Evolutionary conservation across 2,888 invertebrate genomes (phyloP).

Genomic region (Athrips mouffetella): DNA sequence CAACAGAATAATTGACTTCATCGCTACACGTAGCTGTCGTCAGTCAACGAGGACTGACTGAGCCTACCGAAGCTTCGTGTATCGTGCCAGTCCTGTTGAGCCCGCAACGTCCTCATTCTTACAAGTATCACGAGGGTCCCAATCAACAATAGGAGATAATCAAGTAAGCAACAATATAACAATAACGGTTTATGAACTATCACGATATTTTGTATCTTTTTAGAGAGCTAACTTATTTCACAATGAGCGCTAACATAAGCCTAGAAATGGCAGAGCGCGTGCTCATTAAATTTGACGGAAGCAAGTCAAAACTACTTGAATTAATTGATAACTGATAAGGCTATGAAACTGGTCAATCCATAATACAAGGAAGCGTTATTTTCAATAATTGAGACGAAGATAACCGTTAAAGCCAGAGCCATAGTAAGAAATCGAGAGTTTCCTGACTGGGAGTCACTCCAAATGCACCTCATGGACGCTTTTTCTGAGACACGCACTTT

Average conservation of each 20-base stretch:
- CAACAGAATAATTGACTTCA: no score
- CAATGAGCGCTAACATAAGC: not conserved
- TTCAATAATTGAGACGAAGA: not conserved
- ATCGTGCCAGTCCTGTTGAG: not conserved
- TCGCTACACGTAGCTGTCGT: no score
- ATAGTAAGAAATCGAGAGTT: not conserved
- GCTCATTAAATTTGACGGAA: not conserved
- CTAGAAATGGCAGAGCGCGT: conserved; percentile 2
- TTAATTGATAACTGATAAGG: not conserved
- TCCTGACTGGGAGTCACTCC: not conserved
- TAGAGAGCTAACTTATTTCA: not conserved
- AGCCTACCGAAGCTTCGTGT: not conserved
- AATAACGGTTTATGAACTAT: not conserved
- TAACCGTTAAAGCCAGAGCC: not conserved
- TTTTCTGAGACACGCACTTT: conserved; percentile 29
- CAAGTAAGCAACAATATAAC: not conserved
- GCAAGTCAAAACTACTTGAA: not conserved
- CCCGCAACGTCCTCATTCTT: not conserved
- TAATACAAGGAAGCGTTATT: not conserved
- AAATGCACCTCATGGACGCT: conserved; percentile 2
- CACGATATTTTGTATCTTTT: not conserved
- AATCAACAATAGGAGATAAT: not conserved
- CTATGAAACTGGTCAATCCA: not conserved
- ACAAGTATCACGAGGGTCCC: not conserved
- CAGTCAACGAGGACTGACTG: not conserved